Conservation (phyloP, 2,888 invertebrate genomes). For the Pelosia muscerda region DNA sequence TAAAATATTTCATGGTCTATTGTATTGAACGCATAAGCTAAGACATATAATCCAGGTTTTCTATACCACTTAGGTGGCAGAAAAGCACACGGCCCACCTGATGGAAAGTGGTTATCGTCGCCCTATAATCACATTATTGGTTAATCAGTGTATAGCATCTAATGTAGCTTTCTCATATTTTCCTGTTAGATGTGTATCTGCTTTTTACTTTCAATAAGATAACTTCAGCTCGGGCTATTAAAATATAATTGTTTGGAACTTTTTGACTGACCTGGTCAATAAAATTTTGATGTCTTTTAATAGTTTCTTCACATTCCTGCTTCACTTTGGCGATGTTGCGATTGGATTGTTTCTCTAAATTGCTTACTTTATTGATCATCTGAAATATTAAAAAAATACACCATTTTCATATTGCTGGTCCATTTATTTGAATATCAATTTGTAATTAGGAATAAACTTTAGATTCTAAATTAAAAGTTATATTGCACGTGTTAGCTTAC, state of each 20-base stretch:
- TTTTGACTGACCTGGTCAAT: constrained; percentile 89
- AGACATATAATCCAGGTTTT: too few species aligned
- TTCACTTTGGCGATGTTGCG: constrained; percentile 77
- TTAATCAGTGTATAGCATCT: neutral
- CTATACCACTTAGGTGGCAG: too few species aligned
- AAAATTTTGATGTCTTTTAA: constrained; percentile 93
- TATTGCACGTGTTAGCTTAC: too few species aligned
- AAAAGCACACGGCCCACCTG: too few species aligned
- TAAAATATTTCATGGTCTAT: neutral
- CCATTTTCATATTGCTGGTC: neutral
- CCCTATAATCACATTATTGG: neutral
- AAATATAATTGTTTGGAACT: neutral
- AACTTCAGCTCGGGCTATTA: neutral
- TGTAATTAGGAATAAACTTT: too few species aligned
- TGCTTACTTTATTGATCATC: constrained; percentile 82
- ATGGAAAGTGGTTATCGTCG: too few species aligned
- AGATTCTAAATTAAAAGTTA: too few species aligned
- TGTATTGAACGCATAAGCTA: neutral
- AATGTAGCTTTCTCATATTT: too few species aligned
- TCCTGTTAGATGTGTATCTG: too few species aligned
- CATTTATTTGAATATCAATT: neutral
- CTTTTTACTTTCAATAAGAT: neutral
- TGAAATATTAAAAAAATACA: constrained; percentile 48
- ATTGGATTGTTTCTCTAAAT: constrained; percentile 78
- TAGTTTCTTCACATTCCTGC: constrained; percentile 90